phyloP scores from a whole-genome alignment of 2,797 vertebrate genomes.

The Halcyon badia region DNA sequence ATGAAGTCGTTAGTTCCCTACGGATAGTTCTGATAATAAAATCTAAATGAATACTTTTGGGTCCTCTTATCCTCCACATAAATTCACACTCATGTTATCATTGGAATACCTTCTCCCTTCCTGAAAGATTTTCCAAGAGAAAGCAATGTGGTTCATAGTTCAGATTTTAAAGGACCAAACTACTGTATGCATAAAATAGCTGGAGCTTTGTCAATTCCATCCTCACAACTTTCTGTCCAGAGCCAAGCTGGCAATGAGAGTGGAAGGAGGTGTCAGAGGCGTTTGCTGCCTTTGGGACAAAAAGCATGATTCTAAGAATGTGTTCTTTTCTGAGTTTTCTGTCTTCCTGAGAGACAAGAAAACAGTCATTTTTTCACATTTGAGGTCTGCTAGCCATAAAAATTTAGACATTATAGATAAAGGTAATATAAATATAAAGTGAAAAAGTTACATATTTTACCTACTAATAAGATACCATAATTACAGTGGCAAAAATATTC shows the following conservation, averaged over 20 bases:
- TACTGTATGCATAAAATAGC: slow-evolving; percentile 36
- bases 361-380: background rate
- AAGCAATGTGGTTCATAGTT: background rate
- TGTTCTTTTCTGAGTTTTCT: background rate
- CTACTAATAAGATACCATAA: background rate
- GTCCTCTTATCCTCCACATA: background rate
- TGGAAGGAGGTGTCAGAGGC: slow-evolving; percentile 17
- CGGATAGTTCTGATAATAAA: background rate
- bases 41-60: background rate
- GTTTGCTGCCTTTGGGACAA: slow-evolving; percentile 2
- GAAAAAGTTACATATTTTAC: background rate
- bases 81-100: slow-evolving; percentile 24
- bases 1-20: background rate
- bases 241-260: background rate
- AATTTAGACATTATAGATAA: background rate
- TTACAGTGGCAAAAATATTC: background rate
- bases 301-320: slow-evolving; percentile 11
- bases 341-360: background rate
- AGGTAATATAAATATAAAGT: background rate
- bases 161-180: slow-evolving; percentile 22
- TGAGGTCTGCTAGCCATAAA: background rate
- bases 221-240: background rate
- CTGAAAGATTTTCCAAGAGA: slow-evolving; percentile 59
- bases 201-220: slow-evolving; percentile 18
- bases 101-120: background rate